Evolutionary conservation across 2,113 vertebrate species (phyloP).

Genomic region (Dromaius novaehollandiae): DNA sequence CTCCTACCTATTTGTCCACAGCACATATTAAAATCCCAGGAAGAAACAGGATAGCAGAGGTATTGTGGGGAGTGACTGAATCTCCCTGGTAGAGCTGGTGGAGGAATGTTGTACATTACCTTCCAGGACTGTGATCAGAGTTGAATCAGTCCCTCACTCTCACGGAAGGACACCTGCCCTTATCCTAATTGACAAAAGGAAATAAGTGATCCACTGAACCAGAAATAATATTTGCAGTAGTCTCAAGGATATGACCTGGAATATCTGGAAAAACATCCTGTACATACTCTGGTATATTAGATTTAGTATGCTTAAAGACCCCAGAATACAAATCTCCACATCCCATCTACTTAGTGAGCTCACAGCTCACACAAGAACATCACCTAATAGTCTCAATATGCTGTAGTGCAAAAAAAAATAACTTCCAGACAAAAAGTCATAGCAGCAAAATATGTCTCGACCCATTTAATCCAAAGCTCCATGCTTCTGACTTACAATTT

Average conservation of each 20-base stretch:
- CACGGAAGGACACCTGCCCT: background rate
- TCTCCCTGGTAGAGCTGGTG: slow-evolving; percentile 3
- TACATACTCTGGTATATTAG: background rate
- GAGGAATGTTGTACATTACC: background rate
- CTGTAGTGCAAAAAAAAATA: background rate
- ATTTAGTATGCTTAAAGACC: background rate
- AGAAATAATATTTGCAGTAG: background rate
- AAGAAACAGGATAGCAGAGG: slow-evolving; percentile 11
- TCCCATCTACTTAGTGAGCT: background rate
- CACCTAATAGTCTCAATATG: background rate
- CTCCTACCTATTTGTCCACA: background rate
- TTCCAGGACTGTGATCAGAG: slow-evolving; percentile 2
- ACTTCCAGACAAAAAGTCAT: background rate
- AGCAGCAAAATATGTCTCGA: background rate
- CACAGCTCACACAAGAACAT: background rate
- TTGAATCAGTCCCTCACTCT: background rate
- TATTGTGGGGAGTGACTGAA: background rate
- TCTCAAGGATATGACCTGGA: background rate
- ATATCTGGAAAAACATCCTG: background rate
- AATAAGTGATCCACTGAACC: background rate
- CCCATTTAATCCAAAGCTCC: background rate
- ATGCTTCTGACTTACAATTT: background rate
- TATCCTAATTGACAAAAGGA: background rate
- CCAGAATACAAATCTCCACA: background rate
- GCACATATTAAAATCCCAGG: background rate